These are phyloP conservation scores for Scaptomyza caliginosa DNA, from an alignment of 2,888 invertebrate genomes.

Conservation along the genomic window DNA sequence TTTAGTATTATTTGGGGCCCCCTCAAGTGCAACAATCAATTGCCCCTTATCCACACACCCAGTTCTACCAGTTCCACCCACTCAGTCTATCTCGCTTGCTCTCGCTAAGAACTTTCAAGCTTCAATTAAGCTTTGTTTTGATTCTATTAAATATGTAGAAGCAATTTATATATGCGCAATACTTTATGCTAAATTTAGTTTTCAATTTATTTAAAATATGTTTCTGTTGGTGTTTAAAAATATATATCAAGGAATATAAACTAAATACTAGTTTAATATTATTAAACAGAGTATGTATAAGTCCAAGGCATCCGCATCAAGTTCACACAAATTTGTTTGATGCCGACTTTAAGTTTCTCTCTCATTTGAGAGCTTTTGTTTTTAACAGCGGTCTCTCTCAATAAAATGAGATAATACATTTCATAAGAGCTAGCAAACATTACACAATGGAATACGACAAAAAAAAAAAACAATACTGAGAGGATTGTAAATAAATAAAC, in stretches of 20 bases:
- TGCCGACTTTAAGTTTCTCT: not conserved
- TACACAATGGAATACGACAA: not conserved
- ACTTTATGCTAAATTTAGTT: no score
- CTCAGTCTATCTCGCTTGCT: not conserved
- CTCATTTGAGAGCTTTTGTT: not conserved
- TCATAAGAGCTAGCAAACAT: not conserved
- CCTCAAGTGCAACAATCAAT: not conserved
- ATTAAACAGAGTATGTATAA: not conserved
- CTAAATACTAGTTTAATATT: no score
- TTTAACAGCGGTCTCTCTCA: not conserved
- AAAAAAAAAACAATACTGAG: not conserved
- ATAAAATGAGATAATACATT: not conserved
- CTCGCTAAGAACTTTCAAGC: not conserved
- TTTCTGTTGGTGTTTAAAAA: no score
- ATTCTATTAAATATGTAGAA: not conserved
- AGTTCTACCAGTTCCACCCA: not conserved
- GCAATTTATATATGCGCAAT: no score
- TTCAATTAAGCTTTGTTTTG: conserved; percentile 6
- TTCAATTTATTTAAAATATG: no score
- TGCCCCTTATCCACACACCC: not conserved
- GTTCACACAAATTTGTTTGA: not conserved
- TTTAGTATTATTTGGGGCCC: not conserved
- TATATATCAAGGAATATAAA: no score
- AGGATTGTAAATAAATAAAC: not conserved
- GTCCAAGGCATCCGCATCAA: not conserved